Conservation (phyloP, 2,113 vertebrate species). For the Oceanites oceanicus region DNA sequence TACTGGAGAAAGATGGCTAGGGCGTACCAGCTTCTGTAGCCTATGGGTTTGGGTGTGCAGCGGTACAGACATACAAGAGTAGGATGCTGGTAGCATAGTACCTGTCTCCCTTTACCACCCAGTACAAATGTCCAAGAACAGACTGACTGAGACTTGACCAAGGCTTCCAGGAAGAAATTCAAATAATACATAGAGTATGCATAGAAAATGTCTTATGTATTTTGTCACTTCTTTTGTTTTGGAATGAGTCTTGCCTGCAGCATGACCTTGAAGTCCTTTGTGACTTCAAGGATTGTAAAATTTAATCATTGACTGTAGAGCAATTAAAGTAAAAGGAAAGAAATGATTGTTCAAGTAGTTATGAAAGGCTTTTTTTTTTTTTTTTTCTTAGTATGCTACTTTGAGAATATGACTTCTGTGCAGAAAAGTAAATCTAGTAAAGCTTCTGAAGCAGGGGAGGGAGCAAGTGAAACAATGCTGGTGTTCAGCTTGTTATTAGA, state of each 20-base stretch:
- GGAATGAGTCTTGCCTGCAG: constrained; percentile 1
- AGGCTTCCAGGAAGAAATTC: not conserved
- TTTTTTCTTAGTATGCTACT: not conserved
- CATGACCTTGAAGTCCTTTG: not conserved
- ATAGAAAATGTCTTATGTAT: not conserved
- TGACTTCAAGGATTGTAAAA: not conserved
- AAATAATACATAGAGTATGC: not conserved
- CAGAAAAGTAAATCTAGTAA: not conserved
- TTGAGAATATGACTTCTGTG: not conserved
- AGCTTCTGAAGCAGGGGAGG: not conserved
- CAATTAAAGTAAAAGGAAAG: constrained; percentile 1
- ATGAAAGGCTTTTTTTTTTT: not conserved
- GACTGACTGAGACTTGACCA: not conserved
- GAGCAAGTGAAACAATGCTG: not conserved
- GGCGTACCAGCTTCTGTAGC: not conserved
- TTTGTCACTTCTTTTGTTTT: not conserved
- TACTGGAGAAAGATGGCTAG: not conserved
- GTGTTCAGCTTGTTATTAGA: not conserved
- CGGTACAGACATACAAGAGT: not conserved
- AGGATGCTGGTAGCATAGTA: not conserved
- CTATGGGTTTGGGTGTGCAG: not conserved
- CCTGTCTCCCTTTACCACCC: not conserved
- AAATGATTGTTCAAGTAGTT: not conserved
- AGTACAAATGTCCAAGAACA: not conserved
- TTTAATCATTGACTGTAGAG: not conserved